These are phyloP conservation scores for Gobio occitaniae DNA, from an alignment of 2,797 vertebrate species.

Conservation along the genomic window DNA sequence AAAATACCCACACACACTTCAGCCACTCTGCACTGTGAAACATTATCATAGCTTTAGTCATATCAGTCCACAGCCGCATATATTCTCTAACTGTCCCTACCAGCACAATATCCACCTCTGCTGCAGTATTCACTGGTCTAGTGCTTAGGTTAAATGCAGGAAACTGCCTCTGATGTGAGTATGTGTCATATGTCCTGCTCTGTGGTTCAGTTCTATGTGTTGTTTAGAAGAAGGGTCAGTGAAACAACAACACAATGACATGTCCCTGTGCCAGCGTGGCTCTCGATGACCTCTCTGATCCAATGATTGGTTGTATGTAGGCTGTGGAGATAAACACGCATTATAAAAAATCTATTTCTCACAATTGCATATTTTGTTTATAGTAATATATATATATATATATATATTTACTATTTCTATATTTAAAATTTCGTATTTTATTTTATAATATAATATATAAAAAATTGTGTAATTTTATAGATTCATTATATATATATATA, in stretches of 20 bases:
- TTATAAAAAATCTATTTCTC: not conserved
- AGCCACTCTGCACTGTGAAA: conserved; percentile 1
- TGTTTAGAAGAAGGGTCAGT: conserved; percentile 31
- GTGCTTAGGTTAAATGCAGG: conserved; percentile 16
- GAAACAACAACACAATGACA: conserved; percentile 72
- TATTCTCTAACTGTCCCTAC: conserved; percentile 23
- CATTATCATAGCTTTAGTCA: conserved; percentile 24
- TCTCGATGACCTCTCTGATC: not conserved
- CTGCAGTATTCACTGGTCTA: conserved; percentile 1
- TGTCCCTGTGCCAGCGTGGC: conserved; percentile 55
- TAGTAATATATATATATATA: no score
- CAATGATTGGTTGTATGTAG: conserved; percentile 12
- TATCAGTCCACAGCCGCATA: conserved; percentile 9
- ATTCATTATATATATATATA: not conserved
- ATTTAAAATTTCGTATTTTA: no score
- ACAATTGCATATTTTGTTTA: no score
- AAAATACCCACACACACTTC: conserved; percentile 23
- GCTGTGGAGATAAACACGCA: not conserved
- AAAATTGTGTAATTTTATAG: not conserved
- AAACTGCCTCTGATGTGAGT: not conserved
- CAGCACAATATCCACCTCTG: conserved; percentile 18
- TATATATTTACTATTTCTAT: no score
- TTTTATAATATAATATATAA: no score
- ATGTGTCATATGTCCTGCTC: conserved; percentile 58
- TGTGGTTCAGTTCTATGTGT: conserved; percentile 32